Evolutionary conservation across 2,888 invertebrate species (phyloP).

Genomic region (Hymenopus coronatus): DNA sequence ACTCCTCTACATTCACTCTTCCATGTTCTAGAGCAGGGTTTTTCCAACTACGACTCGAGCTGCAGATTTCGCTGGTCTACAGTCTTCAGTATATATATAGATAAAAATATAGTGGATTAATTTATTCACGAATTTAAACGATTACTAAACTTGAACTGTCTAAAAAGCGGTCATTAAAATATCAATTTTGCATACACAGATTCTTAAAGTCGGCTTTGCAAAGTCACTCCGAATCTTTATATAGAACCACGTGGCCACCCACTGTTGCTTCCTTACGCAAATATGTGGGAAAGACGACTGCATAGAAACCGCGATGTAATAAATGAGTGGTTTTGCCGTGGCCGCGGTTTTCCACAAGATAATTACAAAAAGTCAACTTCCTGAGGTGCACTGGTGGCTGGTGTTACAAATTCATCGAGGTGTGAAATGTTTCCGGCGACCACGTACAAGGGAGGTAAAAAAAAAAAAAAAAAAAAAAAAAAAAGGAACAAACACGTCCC

Average conservation of each 20-base stretch:
- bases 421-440: neutral
- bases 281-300: neutral
- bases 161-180: no score
- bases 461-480: no score
- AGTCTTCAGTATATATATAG: no score
- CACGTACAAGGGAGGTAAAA: neutral
- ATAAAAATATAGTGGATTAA: no score
- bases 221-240: neutral
- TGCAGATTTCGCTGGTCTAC: no score
- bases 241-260: neutral
- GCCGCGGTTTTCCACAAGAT: neutral
- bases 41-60: no score
- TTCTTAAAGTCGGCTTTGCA: neutral
- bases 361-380: neutral
- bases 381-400: neutral
- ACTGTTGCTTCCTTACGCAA: neutral
- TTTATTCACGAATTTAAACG: no score
- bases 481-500: no score
- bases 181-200: no score
- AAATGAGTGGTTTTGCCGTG: neutral
- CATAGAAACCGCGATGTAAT: neutral
- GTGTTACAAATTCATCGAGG: neutral
- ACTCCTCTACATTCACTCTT: no score
- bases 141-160: no score
- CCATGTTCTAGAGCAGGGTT: no score